Base-by-base conservation (phyloP, 2,888 invertebrate species). In the Altica lythri region DNA sequence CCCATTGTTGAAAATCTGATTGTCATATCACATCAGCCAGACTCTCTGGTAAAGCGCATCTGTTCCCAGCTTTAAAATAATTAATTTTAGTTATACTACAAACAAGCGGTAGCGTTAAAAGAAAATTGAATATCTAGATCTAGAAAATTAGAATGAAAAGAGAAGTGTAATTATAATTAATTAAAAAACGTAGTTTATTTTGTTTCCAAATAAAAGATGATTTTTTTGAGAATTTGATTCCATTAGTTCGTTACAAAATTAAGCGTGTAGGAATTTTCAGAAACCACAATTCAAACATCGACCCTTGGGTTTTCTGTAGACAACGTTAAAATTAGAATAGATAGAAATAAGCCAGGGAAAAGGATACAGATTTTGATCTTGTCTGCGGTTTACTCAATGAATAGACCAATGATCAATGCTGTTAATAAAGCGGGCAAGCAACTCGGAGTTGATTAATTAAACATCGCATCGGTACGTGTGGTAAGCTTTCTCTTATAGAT, bases 341-440 rank as follows among this genome's bases (percentile, higher is more conserved):
- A 30, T 53, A 53, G 59, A 59, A 63, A 62, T 61, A 59, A 49
- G 53, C 46, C 48, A 43, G 60, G 63, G 64, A 66, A 67, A 65
- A 67, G 66, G 56, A 56, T 67, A 65, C 63, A 69, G 66, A 71
- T 70, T 73, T 71, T 71, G 72, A 72, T 72, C 71, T 70, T 68
- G 70, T 72, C 72, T 75, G 75, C 68, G 75, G 75, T 74, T 72
- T 72, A 73, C 62, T 68, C 64, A 65, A 63, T 74, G 75, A 75
- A 74, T 75, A 70, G 72, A 62, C 73, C 74, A 75, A 75, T 76
- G 75, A 76, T 76, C 75, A 76, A 75, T 75, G 74, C 68, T 74
- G 75, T 75, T 75, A 75, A 75, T 73, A 73, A 72, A 71, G 69
- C 69, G 68, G 70, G 72, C 71, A 69, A 71, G 66, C 58, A 64